Base-by-base conservation (phyloP, 2,113 vertebrate genomes). In the Poeciliopsis occidentalis region DNA sequence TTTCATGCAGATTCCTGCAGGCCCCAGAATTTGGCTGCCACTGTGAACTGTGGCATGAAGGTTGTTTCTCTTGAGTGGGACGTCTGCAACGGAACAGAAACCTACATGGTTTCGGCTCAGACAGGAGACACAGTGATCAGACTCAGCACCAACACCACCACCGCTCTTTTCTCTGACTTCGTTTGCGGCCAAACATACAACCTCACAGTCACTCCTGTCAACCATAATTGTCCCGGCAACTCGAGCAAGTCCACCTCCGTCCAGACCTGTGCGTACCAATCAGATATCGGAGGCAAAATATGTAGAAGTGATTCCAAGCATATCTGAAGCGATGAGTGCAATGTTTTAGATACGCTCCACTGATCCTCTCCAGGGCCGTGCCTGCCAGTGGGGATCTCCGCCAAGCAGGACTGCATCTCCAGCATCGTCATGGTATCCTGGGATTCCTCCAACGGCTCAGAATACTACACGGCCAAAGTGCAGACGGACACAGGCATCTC, bases 181-280 rank as follows among this genome's bases (percentile, higher is more conserved):
- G 17, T 29, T 44, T 94, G 94, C 8, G 92, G 94, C 60, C 79
- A 87, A 62, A 76, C 70, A 68, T 94, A 94, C 83, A 90, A 12
- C 47, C 64, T 93, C 32, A 89, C 77, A 0, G 83, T 94, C 22
- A 79, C 78, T 2, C 89, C 94, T 65, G 24, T 64, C 30, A 84
- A 57, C 68, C 24, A 60, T 19, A n/a, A 79, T 44, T 94, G 93
- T 60, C 61, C 57, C 3, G 88, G 92, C 51, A 68, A n/a, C 51
- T 12, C 74, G 8, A 91, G 87, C 22, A 4, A 64, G n/a, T 12
- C 76, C 0, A 30, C 47, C n/a, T 60, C 54, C 6, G 64, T 92
- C 31, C 73, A 88, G 75, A 93, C 91, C 75, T 91, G 93, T 94
- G 37, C 2, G 73, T 76, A 32, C 11, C 12, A 4, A 31, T 81